Base-by-base conservation (phyloP, 2,797 vertebrate genomes). In the Gorsachius magnificus region DNA sequence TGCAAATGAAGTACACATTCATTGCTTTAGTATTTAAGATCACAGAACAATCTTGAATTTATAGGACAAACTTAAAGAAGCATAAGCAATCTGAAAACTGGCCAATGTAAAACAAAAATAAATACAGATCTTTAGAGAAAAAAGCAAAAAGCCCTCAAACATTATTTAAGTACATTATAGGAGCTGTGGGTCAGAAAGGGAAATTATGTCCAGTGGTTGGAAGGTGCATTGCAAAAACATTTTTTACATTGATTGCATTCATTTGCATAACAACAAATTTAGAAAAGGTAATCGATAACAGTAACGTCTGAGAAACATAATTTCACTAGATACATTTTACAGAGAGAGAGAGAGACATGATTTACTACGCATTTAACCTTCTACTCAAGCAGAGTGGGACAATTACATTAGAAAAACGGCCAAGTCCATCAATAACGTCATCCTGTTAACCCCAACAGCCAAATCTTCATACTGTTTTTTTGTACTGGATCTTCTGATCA, bases 281-380 rank as follows among this genome's bases (percentile, higher is more conserved):
- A 75, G 29, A 79, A 75, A 66, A 80, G 35, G 61, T 78, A 56
- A 80, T 57, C 61, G 33, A 14, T 45, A 83, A 94, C 57, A 57
- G 69, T 78, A 74, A 74, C 76, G 90, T 95, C 95, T 95, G 95
- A 97, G 96, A 93, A 96, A 92, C 97, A 95, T 75, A 84, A 77
- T 89, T 96, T 95, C 94, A 95, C 83, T 95, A 83, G n/a, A 92
- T 92, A 93, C 53, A 87, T 80, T 76, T 89, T 85, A 86, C 63
- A 95, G 74, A 93, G 66, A 92, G 75, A 94, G 86, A 86, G 75
- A 94, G 57, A 94, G 86, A 86, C 71, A 86, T 84, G 92, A 89
- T 95, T 96, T 94, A 97, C 96, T 96, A 96, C 88, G 50, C 87
- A 93, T 93, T 97, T 95, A 91, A 97, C 96, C 97, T 97, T 96